These are phyloP conservation scores for Leptoteleia sp. DNA, from an alignment of 1,140 invertebrate genomes.

Conservation along the genomic window DNA sequence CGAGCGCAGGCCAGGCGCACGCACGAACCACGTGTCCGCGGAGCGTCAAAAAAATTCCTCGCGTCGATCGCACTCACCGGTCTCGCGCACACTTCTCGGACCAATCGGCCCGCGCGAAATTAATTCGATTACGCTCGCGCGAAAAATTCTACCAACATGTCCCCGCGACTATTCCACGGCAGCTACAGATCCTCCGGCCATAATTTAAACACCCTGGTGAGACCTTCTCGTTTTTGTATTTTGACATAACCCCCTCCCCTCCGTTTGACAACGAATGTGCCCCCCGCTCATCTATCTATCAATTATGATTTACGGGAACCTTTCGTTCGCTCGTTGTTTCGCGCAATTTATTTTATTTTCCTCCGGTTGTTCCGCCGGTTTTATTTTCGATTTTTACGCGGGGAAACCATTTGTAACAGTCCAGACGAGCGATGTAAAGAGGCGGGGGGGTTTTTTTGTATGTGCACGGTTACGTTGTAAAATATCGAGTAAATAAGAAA, in stretches of 20 bases:
- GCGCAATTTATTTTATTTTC: slow-evolving; percentile 51
- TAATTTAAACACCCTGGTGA: slow-evolving; percentile 59
- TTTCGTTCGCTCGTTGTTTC: slow-evolving; percentile 49
- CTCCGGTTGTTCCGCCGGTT: no score
- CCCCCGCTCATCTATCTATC: slow-evolving; percentile 50
- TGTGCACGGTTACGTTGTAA: no score
- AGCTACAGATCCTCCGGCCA: slow-evolving; percentile 48
- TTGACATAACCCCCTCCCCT: slow-evolving; percentile 25
- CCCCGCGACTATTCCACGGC: slow-evolving; percentile 23
- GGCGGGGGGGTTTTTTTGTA: no score
- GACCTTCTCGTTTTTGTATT: slow-evolving; percentile 30
- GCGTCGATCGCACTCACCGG: slow-evolving; percentile 43
- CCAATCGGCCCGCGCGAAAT: slow-evolving; percentile 35
- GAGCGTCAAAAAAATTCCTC: slow-evolving; percentile 59
- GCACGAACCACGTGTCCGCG: slow-evolving; percentile 50
- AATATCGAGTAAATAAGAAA: no score
- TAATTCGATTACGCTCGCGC: slow-evolving; percentile 41
- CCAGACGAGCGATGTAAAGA: no score
- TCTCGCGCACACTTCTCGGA: slow-evolving; percentile 36
- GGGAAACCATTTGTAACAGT: no score
- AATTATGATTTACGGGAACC: slow-evolving; percentile 43
- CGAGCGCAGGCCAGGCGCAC: slow-evolving; percentile 16
- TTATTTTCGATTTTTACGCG: no score
- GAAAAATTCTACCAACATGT: slow-evolving; percentile 34
- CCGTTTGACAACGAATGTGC: slow-evolving; percentile 44